phyloP scores from a whole-genome alignment of 2,113 vertebrate species.

The Alexandromys fortis region DNA sequence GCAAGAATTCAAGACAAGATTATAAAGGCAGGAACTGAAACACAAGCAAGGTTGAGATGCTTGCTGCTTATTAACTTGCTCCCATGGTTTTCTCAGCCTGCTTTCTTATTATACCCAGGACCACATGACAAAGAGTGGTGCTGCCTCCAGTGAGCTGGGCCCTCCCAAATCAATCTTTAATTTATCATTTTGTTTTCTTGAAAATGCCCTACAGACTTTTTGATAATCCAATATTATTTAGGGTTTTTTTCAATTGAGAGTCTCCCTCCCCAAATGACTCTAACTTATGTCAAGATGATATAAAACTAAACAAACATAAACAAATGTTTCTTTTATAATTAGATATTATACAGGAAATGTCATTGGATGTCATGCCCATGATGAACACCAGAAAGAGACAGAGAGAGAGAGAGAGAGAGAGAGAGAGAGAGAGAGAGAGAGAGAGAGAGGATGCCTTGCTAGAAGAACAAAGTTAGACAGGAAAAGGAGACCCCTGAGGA shows the following conservation, averaged over 20 bases:
- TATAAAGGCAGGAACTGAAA: not conserved
- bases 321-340: not conserved
- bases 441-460: not conserved
- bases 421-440: not conserved
- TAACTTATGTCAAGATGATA: not conserved
- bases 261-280: not conserved
- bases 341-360: not conserved
- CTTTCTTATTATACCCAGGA: not conserved
- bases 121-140: too few species aligned
- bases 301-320: not conserved
- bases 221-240: not conserved
- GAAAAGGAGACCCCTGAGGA: too few species aligned
- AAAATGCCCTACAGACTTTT: not conserved
- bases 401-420: not conserved
- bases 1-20: not conserved
- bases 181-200: not conserved
- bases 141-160: too few species aligned
- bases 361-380: not conserved
- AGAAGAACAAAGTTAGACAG: not conserved
- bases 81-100: not conserved
- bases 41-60: too few species aligned
- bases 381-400: not conserved
- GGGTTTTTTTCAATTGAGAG: not conserved
- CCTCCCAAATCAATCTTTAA: not conserved
- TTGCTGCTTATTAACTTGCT: not conserved